Percentiles rank a stretch among this genome's conserved stretches.
Conservation (phyloP, 2,113 vertebrate genomes). For the Rhinopithecus roxellana region DNA sequence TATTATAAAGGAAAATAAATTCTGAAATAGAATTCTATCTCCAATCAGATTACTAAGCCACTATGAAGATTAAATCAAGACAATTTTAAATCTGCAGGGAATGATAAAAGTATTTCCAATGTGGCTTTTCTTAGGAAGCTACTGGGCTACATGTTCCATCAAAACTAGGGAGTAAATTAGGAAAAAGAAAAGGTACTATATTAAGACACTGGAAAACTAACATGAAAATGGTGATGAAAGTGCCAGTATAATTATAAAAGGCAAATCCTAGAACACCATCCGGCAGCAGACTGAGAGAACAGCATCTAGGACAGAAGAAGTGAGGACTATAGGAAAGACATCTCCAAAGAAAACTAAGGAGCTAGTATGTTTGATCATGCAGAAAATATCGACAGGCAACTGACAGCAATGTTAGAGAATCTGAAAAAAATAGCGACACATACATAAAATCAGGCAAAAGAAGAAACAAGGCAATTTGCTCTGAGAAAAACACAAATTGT, state of each 20-base stretch:
- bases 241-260: neutral
- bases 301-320: neutral
- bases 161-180: neutral
- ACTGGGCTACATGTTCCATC: neutral
- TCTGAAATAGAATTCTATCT: constrained; percentile 12
- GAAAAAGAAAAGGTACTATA: neutral
- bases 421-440: neutral
- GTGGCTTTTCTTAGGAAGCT: neutral
- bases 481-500: constrained; percentile 12
- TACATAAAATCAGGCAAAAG: neutral
- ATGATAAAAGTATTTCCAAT: neutral
- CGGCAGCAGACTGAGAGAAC: neutral
- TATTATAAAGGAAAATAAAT: neutral
- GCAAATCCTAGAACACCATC: neutral
- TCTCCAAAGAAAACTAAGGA: neutral
- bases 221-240: neutral
- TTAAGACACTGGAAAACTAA: neutral
- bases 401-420: neutral
- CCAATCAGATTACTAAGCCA: neutral
- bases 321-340: neutral
- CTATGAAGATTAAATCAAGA: neutral
- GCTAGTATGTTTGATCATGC: neutral
- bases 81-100: neutral
- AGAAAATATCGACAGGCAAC: neutral
- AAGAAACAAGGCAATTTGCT: neutral